These are phyloP conservation scores for Actinernus sp. DNA, from an alignment of 92 coral and sea anemone genomes.

Conservation along the genomic window DNA sequence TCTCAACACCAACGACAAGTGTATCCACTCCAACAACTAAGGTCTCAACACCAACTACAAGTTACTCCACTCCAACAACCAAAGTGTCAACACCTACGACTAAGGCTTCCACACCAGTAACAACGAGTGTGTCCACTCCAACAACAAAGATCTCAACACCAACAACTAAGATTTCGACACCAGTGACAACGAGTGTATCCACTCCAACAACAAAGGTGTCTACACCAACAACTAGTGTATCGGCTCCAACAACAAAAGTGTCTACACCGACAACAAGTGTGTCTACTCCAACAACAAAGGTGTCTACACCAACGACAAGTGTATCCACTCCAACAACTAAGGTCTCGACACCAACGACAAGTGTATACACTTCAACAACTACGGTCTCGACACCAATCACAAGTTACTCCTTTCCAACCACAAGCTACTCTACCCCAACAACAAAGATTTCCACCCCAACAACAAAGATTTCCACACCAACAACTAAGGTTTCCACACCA, in stretches of 20 bases:
- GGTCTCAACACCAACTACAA: neutral
- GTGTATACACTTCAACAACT: neutral
- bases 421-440: neutral
- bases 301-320: neutral
- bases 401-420: too few species aligned
- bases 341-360: neutral
- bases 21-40: conserved; percentile 2
- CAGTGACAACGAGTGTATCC: too few species aligned
- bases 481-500: neutral
- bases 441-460: neutral
- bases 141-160: neutral
- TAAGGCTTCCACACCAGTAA: neutral
- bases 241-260: neutral
- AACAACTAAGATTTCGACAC: neutral
- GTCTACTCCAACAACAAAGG: neutral
- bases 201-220: neutral
- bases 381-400: too few species aligned
- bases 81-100: too few species aligned
- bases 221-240: neutral
- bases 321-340: conserved; percentile 2
- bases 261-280: neutral
- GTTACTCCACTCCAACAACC: neutral
- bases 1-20: neutral
- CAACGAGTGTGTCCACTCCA: neutral
- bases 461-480: neutral